These are phyloP conservation scores for Mamestra configurata DNA, from an alignment of 1,140 invertebrate genomes.

Conservation along the genomic window DNA sequence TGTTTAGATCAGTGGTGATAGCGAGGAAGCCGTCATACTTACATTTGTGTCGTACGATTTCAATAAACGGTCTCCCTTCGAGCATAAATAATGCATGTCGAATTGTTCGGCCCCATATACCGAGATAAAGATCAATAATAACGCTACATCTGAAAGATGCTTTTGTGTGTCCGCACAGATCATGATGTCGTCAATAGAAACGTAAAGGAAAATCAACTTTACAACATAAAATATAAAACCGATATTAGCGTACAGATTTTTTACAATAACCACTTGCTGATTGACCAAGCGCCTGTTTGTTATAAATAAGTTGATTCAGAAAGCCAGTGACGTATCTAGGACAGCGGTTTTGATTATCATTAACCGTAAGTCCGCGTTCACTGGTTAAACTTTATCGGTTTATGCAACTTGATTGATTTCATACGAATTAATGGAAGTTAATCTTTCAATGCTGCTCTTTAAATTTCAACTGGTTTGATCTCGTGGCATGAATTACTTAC, in stretches of 20 bases:
- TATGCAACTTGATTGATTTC: conserved; percentile 46
- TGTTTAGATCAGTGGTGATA: conserved; percentile 44
- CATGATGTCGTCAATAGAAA: conserved; percentile 7
- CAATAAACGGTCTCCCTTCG: conserved; percentile 76
- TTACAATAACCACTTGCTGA: conserved; percentile 29
- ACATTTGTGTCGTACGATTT: conserved; percentile 76
- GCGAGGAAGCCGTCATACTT: conserved; percentile 45
- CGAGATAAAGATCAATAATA: conserved; percentile 79
- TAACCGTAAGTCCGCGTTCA: conserved; percentile 13
- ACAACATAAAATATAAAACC: background rate
- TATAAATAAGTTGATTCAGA: conserved; percentile 44
- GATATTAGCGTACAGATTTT: conserved; percentile 1
- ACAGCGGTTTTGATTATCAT: conserved; percentile 44
- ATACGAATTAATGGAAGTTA: conserved; percentile 40
- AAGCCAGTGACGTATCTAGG: conserved; percentile 43
- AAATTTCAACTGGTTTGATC: conserved; percentile 44
- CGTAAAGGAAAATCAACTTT: background rate
- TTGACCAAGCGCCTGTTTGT: conserved; percentile 39
- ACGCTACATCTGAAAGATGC: conserved; percentile 61
- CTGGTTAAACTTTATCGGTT: conserved; percentile 35
- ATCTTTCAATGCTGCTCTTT: conserved; percentile 46
- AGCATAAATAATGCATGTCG: conserved; percentile 83
- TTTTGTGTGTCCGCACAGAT: conserved; percentile 41
- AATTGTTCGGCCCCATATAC: conserved; percentile 69
- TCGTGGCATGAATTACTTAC: conserved; percentile 43